A percentile compares a stretch with the other conserved stretches of the same genome.
These are phyloP conservation scores for Drymodes brunneopygia DNA, from an alignment of 2,113 vertebrate genomes.

Conservation along the genomic window DNA sequence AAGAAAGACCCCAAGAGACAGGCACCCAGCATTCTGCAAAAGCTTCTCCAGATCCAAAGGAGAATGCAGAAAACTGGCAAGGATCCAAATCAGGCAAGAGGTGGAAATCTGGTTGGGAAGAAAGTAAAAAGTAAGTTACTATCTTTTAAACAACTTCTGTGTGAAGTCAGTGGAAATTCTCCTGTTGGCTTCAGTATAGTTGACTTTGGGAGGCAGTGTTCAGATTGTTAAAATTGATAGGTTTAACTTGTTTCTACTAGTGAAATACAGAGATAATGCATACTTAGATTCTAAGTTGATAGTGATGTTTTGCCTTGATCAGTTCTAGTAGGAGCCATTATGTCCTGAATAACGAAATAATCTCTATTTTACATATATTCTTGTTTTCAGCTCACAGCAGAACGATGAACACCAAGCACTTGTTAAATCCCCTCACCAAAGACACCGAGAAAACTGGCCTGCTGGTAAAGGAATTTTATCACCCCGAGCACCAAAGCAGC, in stretches of 20 bases:
- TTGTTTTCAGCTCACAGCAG: slow-evolving; percentile 77
- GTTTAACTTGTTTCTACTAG: background rate
- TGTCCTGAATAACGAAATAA: background rate
- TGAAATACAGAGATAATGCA: background rate
- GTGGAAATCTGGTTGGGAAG: slow-evolving; percentile 96
- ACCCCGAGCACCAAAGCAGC: slow-evolving; percentile 85
- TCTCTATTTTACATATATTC: background rate
- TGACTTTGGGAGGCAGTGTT: background rate
- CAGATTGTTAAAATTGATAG: background rate
- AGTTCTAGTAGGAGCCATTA: background rate
- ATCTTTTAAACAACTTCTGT: background rate
- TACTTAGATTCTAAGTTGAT: background rate
- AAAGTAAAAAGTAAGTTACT: slow-evolving; percentile 88
- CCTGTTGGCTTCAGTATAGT: background rate
- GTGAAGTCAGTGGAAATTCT: background rate
- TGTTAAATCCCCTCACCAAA: slow-evolving; percentile 77
- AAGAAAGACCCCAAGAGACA: slow-evolving; percentile 79
- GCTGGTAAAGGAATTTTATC: slow-evolving; percentile 78
- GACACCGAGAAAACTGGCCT: slow-evolving; percentile 83
- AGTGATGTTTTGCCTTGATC: background rate
- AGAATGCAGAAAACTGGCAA: slow-evolving; percentile 80
- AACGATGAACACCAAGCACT: slow-evolving; percentile 77
- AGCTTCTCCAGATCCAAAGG: slow-evolving; percentile 79
- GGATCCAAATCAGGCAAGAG: slow-evolving; percentile 81
- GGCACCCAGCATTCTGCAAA: slow-evolving; percentile 75